Evolutionary conservation across 2,797 vertebrate species (phyloP), one percentile per base, ranked within the genome.

Genomic region (Danio aesculapii): DNA sequence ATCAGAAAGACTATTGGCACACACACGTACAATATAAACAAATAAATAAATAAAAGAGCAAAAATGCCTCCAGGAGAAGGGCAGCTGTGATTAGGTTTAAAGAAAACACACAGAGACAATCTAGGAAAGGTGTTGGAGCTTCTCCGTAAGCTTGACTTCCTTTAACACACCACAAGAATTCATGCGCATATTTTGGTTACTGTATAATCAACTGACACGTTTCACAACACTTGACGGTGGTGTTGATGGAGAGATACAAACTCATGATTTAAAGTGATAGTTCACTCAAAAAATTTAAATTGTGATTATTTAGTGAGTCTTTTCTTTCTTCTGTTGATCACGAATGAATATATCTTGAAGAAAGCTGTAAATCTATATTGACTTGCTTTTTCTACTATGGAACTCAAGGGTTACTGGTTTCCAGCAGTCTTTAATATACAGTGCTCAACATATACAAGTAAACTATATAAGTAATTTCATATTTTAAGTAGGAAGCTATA

Each of bases 1-100:
- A 63, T 79, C 9, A 17, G 46, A 71, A 16, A 21, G 44, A 41
- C 55, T 43, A 62, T 71, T 53, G 47, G 47, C 19, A 63, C 47
- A 61, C 47, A 78, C 30, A 30, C 30, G 3, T 30, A 30, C 30
- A 30, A 30, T 30, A 30, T 30, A 30, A 30, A 30, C 3, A 30
- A 30, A 30, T 30, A 30, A 30, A n/a, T n/a, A n/a, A n/a, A 11
- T 47, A 58, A 58, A 77, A 69, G 53, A 8, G 30, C 16, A 49
- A 49, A 57, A 59, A 7, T 2, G 50, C 39, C 50, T 67, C 50
- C 19, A 55, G 19, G 11, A 44, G 21, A 43, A 17, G 39, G 53
- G 44, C 19, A 58, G 52, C 30, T 19, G 59, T 17, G 58, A 49
- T 52, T 41, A 73, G 53, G 17, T 77, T 46, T 67, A 10, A 67